Base-by-base conservation (phyloP, 2,797 vertebrate genomes). In the Odontamblyopus rebecca region DNA sequence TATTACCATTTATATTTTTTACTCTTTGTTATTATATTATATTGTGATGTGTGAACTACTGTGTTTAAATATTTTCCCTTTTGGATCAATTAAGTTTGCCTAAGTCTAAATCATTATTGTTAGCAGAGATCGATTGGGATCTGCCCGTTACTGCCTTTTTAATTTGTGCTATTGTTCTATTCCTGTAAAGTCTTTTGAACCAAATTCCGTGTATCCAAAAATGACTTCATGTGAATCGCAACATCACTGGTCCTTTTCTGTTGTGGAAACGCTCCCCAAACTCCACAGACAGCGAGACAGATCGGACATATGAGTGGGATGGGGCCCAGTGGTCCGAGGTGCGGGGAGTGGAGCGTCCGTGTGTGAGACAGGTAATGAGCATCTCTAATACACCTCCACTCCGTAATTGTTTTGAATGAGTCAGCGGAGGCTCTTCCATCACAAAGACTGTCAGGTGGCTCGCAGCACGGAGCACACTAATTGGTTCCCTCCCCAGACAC, bases 341-440 rank as follows among this genome's bases (percentile, higher is more conserved):
- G 70, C 77, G 73, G 80, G 75, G 78, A 82, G 83, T 82, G 75
- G 68, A 77, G 67, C 74, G 70, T 75, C 60, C 53, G 69, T 72
- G 80, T 81, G 82, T 81, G 69, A 79, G 81, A 78, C 75, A 81
- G 83, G 81, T 89, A 87, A 90, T 92, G 83, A 91, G 79, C 77
- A 74, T 79, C 82, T 85, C 77, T 90, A 85, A 91, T 86, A 76
- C 87, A 89, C 80, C 81, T 88, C 80, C 73, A 83, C 79, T 78
- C 73, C 82, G 71, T 91, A 90, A 90, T 91, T 90, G 88, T 85
- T 89, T 88, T 87, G 85, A 91, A 90, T 77, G 86, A 76, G 83
- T 73, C 80, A 87, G 83, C 79, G 87, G 85, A 89, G 86, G 81
- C 88, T 88, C 86, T 54, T 89, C 85, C 81, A 86, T 89, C 82